These are phyloP conservation scores for Chaetops frenatus DNA, from an alignment of 2,113 vertebrate species.

Conservation along the genomic window DNA sequence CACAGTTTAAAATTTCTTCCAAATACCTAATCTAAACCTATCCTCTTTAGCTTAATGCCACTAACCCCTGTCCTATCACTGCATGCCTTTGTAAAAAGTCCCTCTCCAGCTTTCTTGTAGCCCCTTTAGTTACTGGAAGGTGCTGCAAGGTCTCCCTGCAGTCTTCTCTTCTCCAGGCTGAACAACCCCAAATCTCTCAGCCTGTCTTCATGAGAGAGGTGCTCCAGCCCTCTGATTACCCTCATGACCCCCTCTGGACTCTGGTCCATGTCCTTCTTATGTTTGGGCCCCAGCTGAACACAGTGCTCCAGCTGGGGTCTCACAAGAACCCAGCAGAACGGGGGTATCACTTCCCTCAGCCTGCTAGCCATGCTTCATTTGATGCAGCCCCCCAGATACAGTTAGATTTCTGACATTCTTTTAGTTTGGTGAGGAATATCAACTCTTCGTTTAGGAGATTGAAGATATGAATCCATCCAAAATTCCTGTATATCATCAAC, in stretches of 20 bases:
- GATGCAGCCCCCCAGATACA: neutral
- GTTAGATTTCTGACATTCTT: neutral
- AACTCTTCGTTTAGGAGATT: neutral
- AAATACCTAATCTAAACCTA: neutral
- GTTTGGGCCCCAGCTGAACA: rapidly evolving
- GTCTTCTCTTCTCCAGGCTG: neutral
- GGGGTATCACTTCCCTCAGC: neutral
- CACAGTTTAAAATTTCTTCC: neutral
- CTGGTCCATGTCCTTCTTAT: rapidly evolving
- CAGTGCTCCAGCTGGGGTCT: neutral
- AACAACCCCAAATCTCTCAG: neutral
- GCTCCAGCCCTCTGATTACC: neutral
- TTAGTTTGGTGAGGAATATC: neutral
- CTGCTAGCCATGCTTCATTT: neutral
- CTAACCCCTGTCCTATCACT: neutral
- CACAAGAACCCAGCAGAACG: rapidly evolving
- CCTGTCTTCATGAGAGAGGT: neutral
- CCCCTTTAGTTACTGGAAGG: neutral
- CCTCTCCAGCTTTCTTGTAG: neutral
- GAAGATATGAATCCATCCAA: neutral
- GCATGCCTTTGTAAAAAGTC: neutral
- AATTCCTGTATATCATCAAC: neutral
- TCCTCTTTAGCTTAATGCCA: neutral
- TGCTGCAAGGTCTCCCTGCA: neutral
- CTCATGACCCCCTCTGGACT: neutral